Conservation (phyloP, 2,113 vertebrate genomes). For the Eclectus roratus region DNA sequence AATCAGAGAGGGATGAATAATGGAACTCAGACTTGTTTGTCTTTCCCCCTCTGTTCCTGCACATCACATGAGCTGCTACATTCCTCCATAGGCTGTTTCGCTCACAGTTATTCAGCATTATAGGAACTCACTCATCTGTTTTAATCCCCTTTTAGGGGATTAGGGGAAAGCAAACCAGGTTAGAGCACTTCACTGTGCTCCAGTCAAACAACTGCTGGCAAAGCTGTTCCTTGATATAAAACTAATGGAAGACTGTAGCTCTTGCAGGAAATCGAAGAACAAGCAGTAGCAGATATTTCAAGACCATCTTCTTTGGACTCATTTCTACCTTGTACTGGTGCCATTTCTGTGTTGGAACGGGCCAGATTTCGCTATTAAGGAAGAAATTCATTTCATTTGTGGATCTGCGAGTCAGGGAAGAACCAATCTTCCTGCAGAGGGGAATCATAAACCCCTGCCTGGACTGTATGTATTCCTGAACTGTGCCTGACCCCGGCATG, state of each 20-base stretch:
- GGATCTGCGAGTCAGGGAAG: not conserved
- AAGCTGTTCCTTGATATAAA: not conserved
- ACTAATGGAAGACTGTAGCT: not conserved
- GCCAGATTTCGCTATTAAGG: not conserved
- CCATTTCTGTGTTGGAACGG: not conserved
- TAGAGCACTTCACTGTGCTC: not conserved
- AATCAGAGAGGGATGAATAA: not conserved
- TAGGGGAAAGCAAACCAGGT: not conserved
- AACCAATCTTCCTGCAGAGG: not conserved
- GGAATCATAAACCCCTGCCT: not conserved
- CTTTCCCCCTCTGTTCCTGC: not conserved
- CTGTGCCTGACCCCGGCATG: not conserved
- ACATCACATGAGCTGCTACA: not conserved
- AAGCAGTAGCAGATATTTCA: constrained; percentile 36
- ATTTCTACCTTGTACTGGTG: not conserved
- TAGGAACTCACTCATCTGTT: not conserved
- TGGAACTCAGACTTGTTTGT: not conserved
- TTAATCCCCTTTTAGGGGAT: not conserved
- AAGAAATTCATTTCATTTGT: constrained; percentile 19
- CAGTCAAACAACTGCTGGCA: not conserved
- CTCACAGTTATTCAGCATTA: not conserved
- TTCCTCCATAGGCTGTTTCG: not conserved
- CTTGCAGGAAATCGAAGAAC: constrained; percentile 2
- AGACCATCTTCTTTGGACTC: constrained; percentile 34
- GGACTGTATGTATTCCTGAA: not conserved